Evolutionary conservation across 2,888 invertebrate species (phyloP).

Genomic region (Helicoverpa assulta): DNA sequence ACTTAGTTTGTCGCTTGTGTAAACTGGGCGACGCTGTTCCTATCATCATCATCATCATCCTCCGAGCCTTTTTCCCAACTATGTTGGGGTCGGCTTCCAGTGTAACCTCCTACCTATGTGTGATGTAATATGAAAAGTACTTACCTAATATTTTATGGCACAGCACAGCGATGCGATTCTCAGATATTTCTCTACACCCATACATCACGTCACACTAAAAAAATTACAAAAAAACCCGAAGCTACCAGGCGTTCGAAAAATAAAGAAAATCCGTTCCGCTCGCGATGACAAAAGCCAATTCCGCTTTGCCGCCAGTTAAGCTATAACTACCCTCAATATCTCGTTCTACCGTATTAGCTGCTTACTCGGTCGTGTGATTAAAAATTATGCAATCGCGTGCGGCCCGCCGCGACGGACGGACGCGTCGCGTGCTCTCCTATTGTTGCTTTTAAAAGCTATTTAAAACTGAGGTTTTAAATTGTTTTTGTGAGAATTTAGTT

Average conservation of each 20-base stretch:
- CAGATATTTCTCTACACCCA: neutral
- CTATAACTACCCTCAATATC: constrained; percentile 78
- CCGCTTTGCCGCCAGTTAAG: constrained; percentile 74
- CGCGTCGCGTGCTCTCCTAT: constrained; percentile 79
- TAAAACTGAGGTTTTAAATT: constrained; percentile 72
- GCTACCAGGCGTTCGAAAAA: constrained; percentile 65
- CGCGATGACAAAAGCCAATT: constrained; percentile 72
- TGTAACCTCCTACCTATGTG: too few relatives aligned
- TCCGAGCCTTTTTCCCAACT: too few relatives aligned
- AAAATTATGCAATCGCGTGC: constrained; percentile 85
- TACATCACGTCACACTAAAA: constrained; percentile 6
- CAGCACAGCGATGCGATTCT: neutral
- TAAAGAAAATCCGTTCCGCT: constrained; percentile 72
- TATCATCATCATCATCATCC: too few relatives aligned
- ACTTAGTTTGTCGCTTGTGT: too few relatives aligned
- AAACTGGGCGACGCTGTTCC: too few relatives aligned
- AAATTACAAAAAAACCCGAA: constrained; percentile 31
- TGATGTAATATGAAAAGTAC: too few relatives aligned
- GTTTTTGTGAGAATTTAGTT: constrained; percentile 44
- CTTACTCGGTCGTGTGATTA: constrained; percentile 89
- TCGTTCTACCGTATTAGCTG: constrained; percentile 88
- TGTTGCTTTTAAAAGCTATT: constrained; percentile 82
- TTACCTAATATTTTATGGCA: neutral
- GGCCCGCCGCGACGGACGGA: constrained; percentile 70
- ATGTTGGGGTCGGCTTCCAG: too few relatives aligned